Conservation (phyloP, 2,888 invertebrate species). For the Gryllus longicercus region DNA sequence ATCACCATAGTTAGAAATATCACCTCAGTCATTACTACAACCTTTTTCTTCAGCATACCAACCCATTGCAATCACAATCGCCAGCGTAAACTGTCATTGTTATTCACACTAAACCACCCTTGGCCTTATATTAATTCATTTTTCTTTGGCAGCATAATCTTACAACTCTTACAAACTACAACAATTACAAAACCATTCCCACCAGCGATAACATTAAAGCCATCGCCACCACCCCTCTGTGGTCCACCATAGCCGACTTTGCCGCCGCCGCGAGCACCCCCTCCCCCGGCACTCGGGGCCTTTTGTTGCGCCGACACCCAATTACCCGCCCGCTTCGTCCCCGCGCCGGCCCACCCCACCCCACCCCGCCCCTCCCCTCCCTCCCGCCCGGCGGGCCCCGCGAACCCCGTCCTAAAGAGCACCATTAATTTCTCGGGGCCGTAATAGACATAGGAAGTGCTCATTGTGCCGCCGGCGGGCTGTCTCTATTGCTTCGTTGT, state of each 20-base stretch:
- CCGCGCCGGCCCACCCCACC: not conserved
- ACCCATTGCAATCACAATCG: too few relatives aligned
- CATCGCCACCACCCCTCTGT: too few relatives aligned
- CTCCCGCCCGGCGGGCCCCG: not conserved
- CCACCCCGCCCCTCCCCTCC: not conserved
- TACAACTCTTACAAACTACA: too few relatives aligned
- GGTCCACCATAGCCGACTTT: not conserved
- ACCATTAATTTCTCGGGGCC: slow-evolving; percentile 1
- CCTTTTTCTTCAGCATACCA: too few relatives aligned
- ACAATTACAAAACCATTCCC: too few relatives aligned
- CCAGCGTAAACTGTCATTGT: too few relatives aligned
- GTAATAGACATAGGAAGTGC: slow-evolving; percentile 9
- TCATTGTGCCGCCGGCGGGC: not conserved
- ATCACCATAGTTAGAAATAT: too few relatives aligned
- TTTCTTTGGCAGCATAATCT: too few relatives aligned
- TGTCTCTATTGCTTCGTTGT: slow-evolving; percentile 17
- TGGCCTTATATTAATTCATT: too few relatives aligned
- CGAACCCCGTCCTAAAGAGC: not conserved
- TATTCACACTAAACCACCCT: too few relatives aligned
- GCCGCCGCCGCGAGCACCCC: not conserved
- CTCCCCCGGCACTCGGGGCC: not conserved
- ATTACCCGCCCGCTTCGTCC: not conserved
- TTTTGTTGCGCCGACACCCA: slow-evolving; percentile 17
- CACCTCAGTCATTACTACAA: too few relatives aligned
- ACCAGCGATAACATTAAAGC: too few relatives aligned